These are phyloP conservation scores for Trachymyrmex septentrionalis DNA, from an alignment of 1,140 invertebrate species.

Conservation along the genomic window DNA sequence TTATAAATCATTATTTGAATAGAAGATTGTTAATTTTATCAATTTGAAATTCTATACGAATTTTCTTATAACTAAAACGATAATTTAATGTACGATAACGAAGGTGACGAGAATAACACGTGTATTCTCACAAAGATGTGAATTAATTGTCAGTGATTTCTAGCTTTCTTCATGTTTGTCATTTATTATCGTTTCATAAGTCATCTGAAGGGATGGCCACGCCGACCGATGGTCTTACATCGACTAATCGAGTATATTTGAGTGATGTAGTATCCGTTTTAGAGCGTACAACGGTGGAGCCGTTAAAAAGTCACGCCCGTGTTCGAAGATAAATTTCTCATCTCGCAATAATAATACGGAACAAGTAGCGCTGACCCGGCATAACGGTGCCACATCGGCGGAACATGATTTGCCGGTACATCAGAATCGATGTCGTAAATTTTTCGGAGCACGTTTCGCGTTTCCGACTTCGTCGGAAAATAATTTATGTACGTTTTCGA, in stretches of 20 bases:
- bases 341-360: constrained; percentile 66
- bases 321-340: constrained; percentile 59
- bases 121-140: neutral
- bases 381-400: constrained; percentile 66
- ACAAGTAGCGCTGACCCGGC: constrained; percentile 45
- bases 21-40: neutral
- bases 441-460: constrained; percentile 58
- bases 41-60: neutral
- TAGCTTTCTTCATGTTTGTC: constrained; percentile 32
- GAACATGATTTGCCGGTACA: constrained; percentile 69
- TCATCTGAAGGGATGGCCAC: neutral
- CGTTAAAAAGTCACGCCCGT: constrained; percentile 57
- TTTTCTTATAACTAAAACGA: neutral
- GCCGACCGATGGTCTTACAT: constrained; percentile 13
- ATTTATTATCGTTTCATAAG: constrained; percentile 46
- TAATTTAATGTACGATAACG: neutral
- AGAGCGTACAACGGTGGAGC: constrained; percentile 29
- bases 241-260: constrained; percentile 49
- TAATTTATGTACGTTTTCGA: constrained; percentile 71
- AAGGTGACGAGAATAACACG: neutral
- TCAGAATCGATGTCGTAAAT: constrained; percentile 71
- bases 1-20: constrained; percentile 13
- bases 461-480: constrained; percentile 63
- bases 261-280: constrained; percentile 40
- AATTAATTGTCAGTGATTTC: constrained; percentile 33